phyloP scores from a whole-genome alignment of 2,113 vertebrate species.

The Calonectris borealis region DNA sequence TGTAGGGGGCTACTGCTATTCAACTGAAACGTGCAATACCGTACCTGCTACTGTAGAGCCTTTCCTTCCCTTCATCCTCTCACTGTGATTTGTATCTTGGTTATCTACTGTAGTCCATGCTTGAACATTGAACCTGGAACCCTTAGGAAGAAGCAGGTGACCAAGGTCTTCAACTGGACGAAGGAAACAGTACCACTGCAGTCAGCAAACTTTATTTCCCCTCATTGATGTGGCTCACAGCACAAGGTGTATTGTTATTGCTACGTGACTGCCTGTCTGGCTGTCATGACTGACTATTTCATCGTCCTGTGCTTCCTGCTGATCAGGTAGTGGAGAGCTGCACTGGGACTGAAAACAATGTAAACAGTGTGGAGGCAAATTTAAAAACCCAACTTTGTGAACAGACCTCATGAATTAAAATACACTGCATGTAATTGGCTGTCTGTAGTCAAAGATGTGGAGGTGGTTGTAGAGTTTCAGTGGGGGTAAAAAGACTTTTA shows the following conservation, averaged over 20 bases:
- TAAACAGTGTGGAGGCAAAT: background rate
- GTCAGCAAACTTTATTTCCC: background rate
- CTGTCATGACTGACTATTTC: background rate
- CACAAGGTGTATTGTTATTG: background rate
- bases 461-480: background rate
- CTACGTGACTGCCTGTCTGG: rapidly evolving
- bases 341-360: background rate
- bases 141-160: background rate
- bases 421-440: background rate
- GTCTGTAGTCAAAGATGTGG: background rate
- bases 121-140: background rate
- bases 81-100: background rate
- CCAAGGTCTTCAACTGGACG: background rate
- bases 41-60: background rate
- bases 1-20: background rate
- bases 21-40: background rate
- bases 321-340: background rate
- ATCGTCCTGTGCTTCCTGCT: background rate
- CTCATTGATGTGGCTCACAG: rapidly evolving
- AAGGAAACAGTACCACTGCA: background rate
- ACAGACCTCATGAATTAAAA: background rate
- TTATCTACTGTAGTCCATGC: background rate
- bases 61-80: background rate
- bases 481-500: background rate
- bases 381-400: background rate